These are phyloP conservation scores for Hucho hucho DNA, from an alignment of 2,113 vertebrate genomes.

Conservation along the genomic window DNA sequence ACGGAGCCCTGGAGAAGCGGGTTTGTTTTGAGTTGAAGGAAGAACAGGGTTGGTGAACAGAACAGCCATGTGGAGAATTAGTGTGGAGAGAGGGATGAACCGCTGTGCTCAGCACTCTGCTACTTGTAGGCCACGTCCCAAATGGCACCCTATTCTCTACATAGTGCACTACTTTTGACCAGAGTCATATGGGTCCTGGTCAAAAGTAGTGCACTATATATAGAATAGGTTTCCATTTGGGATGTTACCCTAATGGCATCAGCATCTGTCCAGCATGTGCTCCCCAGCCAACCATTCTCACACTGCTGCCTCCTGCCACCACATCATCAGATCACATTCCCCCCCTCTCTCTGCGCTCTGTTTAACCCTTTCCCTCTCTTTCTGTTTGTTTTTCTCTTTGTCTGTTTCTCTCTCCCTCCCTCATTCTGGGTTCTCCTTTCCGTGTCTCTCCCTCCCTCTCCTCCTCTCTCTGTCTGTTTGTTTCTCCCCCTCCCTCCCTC, in stretches of 20 bases:
- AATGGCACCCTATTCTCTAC: no score
- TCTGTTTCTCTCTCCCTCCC: not conserved
- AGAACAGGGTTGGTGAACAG: slow-evolving; percentile 28
- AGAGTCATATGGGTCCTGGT: no score
- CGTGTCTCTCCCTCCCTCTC: not conserved
- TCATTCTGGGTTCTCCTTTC: not conserved
- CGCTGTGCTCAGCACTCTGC: slow-evolving; percentile 55
- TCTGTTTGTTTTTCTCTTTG: not conserved
- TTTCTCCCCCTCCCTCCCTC: not conserved
- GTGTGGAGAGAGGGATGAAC: slow-evolving; percentile 42
- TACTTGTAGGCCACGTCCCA: not conserved
- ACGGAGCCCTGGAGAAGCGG: not conserved
- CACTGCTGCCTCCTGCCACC: not conserved
- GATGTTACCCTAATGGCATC: slow-evolving; percentile 48
- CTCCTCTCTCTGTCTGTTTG: not conserved
- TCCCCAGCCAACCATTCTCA: slow-evolving; percentile 4
- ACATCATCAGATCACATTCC: not conserved
- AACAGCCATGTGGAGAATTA: slow-evolving; percentile 40
- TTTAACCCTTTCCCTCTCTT: no score
- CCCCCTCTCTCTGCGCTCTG: not conserved
- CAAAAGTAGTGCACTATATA: no score
- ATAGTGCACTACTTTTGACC: no score
- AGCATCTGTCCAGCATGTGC: slow-evolving; percentile 47
- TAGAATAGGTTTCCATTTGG: no score
- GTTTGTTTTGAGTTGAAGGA: slow-evolving; percentile 40